Conservation (phyloP, 2,888 invertebrate genomes). For the Stenurella melanura region DNA sequence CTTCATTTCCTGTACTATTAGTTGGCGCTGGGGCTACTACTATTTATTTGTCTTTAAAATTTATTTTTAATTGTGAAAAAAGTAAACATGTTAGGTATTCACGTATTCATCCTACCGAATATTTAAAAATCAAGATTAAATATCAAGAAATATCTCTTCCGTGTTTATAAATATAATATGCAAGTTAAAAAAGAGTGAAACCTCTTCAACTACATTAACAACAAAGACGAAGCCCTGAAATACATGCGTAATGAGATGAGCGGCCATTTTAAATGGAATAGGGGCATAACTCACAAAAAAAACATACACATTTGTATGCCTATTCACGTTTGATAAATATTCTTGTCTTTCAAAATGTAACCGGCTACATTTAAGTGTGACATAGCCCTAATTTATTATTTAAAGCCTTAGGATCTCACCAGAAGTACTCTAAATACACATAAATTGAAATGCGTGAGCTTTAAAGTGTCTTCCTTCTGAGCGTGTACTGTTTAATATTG, state of each 20-base stretch:
- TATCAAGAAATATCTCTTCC: constrained; percentile 2
- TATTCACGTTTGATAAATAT: constrained; percentile 33
- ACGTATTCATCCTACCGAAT: not conserved
- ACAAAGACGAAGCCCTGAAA: constrained; percentile 1
- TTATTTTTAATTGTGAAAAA: too few species aligned
- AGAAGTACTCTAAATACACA: not conserved
- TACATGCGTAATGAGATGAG: not conserved
- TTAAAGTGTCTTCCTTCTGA: not conserved
- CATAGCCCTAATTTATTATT: constrained; percentile 37
- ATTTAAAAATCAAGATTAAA: not conserved
- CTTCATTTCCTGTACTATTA: too few species aligned
- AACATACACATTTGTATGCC: constrained; percentile 28
- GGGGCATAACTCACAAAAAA: constrained; percentile 12
- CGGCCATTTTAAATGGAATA: constrained; percentile 11
- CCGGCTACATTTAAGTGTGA: constrained; percentile 9
- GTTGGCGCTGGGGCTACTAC: too few species aligned
- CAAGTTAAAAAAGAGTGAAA: not conserved
- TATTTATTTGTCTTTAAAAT: too few species aligned
- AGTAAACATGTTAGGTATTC: not conserved
- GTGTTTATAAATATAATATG: constrained; percentile 1
- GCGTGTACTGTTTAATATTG: not conserved
- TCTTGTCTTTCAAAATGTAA: constrained; percentile 23
- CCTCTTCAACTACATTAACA: not conserved
- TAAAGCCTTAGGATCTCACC: not conserved
- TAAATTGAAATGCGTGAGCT: not conserved